A percentile compares a stretch with the other conserved stretches of the same genome.
Conservation (phyloP, 2,888 invertebrate genomes). For the Lasiommata megera region DNA sequence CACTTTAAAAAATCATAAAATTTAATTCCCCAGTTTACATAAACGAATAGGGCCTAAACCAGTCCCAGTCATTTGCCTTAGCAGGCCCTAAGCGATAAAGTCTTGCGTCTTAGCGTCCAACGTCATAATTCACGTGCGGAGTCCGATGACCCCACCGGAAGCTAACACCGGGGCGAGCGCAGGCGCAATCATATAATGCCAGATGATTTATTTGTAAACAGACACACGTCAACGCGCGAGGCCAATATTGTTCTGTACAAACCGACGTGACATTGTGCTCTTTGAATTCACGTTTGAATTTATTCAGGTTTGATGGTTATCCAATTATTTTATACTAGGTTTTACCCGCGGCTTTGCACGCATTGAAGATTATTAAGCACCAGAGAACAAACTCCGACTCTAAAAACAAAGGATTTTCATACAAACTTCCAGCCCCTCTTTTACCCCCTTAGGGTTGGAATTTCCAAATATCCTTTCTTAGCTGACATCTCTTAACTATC, state of each 20-base stretch:
- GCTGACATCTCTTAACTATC: too few species aligned
- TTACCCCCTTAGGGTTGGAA: too few species aligned
- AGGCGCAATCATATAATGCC: conserved; percentile 37
- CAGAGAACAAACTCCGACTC: too few species aligned
- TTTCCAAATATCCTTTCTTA: too few species aligned
- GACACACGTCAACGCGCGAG: conserved; percentile 60
- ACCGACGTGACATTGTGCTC: conserved; percentile 18
- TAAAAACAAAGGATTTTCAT: too few species aligned
- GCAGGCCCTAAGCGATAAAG: conserved; percentile 15
- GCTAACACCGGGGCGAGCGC: conserved; percentile 16
- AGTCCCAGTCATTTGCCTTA: conserved; percentile 7
- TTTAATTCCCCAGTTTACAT: not conserved
- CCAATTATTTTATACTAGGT: not conserved
- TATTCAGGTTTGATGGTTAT: not conserved
- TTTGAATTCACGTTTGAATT: not conserved
- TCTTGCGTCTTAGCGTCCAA: conserved; percentile 11
- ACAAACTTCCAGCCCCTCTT: too few species aligned
- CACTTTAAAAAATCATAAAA: conserved; percentile 1
- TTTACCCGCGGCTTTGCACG: too few species aligned
- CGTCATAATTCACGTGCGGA: conserved; percentile 47
- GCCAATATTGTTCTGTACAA: conserved; percentile 48
- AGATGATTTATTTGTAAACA: conserved; percentile 81
- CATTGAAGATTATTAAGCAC: too few species aligned
- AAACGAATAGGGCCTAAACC: not conserved
- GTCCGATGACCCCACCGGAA: conserved; percentile 36